Evolutionary conservation across 1,140 invertebrate species (phyloP).

Genomic region (Gerris buenoi): DNA sequence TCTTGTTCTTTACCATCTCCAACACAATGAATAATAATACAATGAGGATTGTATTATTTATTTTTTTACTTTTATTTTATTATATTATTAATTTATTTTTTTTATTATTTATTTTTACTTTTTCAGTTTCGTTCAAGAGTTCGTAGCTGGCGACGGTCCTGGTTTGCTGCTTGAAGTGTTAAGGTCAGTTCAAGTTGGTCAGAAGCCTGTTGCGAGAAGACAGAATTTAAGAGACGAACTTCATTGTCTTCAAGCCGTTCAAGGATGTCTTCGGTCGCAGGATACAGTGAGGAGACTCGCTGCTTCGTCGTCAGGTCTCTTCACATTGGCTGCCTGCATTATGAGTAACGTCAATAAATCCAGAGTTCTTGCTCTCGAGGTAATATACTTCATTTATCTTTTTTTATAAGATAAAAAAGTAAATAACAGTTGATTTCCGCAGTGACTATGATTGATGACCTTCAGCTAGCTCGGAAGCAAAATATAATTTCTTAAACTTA

Average conservation of each 20-base stretch:
- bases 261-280: slow-evolving; percentile 53
- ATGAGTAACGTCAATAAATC: slow-evolving; percentile 73
- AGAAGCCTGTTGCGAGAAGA: slow-evolving; percentile 36
- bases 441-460: too few species aligned
- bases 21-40: too few species aligned
- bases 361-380: slow-evolving; percentile 66
- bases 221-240: slow-evolving; percentile 70
- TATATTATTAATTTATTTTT: too few species aligned
- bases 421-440: too few species aligned
- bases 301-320: slow-evolving; percentile 61
- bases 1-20: too few species aligned
- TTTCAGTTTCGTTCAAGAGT: slow-evolving; percentile 76
- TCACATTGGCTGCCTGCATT: slow-evolving; percentile 71
- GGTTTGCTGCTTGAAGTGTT: slow-evolving; percentile 62
- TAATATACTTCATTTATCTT: slow-evolving; percentile 30
- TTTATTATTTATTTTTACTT: neutral
- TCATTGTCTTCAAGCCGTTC: slow-evolving; percentile 74
- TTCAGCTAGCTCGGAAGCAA: too few species aligned
- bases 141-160: slow-evolving; percentile 69
- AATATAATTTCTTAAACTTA: too few species aligned
- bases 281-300: slow-evolving; percentile 58
- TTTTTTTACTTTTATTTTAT: too few species aligned
- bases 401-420: too few species aligned
- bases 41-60: too few species aligned
- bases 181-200: slow-evolving; percentile 63